A percentile compares a stretch with the other conserved stretches of the same genome.
phyloP scores from a whole-genome alignment of 2,113 vertebrate genomes.

The Pterophyllum scalare region DNA sequence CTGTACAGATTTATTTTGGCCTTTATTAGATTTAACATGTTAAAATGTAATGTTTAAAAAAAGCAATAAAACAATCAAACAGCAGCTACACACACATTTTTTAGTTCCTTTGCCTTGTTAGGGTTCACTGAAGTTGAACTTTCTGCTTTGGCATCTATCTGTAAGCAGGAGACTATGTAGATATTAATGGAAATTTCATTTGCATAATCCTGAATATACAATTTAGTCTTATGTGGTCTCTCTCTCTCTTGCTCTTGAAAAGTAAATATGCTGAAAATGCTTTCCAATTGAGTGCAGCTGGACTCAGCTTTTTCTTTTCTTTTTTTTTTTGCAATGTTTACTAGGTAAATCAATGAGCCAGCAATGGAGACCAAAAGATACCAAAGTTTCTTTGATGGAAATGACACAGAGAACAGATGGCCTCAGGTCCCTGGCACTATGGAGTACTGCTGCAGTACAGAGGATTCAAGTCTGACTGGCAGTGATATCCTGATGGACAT shows the following conservation, averaged over 20 bases:
- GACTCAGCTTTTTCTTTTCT: background rate
- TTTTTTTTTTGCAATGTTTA: slow-evolving; percentile 2
- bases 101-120: background rate
- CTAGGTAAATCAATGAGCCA: slow-evolving; percentile 82
- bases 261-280: background rate
- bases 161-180: background rate
- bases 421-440: slow-evolving; percentile 86
- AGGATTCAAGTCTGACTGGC: slow-evolving; percentile 80
- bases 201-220: background rate
- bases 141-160: background rate
- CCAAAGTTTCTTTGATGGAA: slow-evolving; percentile 92
- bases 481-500: slow-evolving; percentile 91
- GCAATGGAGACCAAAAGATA: slow-evolving; percentile 98
- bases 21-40: background rate
- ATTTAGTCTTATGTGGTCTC: background rate
- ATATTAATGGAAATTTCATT: background rate
- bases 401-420: slow-evolving; percentile 93
- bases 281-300: background rate
- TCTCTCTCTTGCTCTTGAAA: background rate
- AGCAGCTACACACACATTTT: background rate
- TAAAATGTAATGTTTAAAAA: background rate
- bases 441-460: slow-evolving; percentile 84
- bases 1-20: slow-evolving; percentile 13
- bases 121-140: background rate
- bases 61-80: background rate